Percentiles rank a stretch among this genome's conserved stretches.
Conservation (phyloP, 2,888 invertebrate species). For the Aphodius sticticus region DNA sequence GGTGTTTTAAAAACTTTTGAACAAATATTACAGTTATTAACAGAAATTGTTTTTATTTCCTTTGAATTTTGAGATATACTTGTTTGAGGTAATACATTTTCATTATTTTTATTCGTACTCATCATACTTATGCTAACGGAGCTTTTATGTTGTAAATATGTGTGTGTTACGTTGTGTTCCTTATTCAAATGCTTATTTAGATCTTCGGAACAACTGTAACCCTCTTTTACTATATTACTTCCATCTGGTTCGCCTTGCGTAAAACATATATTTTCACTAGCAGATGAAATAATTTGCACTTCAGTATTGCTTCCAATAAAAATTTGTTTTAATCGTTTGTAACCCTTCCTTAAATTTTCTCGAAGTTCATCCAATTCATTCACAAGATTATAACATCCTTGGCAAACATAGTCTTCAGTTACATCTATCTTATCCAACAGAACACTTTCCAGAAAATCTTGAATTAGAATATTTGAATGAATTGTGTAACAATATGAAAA, state of each 20-base stretch:
- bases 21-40: slow-evolving; percentile 47
- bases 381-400: slow-evolving; percentile 45
- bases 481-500: slow-evolving; percentile 34
- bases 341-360: slow-evolving; percentile 43
- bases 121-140: not conserved
- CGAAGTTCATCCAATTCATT: slow-evolving; percentile 51
- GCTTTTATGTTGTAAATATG: not conserved
- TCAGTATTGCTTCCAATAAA: slow-evolving; percentile 8
- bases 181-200: not conserved
- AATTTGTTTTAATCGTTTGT: slow-evolving; percentile 34
- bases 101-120: slow-evolving; percentile 16
- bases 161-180: not conserved
- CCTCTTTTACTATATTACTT: not conserved
- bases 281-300: not conserved
- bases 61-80: slow-evolving; percentile 8
- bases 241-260: not conserved
- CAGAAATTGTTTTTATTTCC: not conserved
- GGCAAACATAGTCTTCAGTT: slow-evolving; percentile 42
- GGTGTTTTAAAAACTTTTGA: slow-evolving; percentile 50
- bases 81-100: not conserved
- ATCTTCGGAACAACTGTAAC: not conserved
- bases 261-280: not conserved
- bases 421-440: slow-evolving; percentile 26
- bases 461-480: slow-evolving; percentile 33
- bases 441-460: slow-evolving; percentile 33